Evolutionary conservation across 2,113 vertebrate genomes (phyloP), one percentile per base, ranked within the genome.

Genomic region (Hiodon tergisus): DNA sequence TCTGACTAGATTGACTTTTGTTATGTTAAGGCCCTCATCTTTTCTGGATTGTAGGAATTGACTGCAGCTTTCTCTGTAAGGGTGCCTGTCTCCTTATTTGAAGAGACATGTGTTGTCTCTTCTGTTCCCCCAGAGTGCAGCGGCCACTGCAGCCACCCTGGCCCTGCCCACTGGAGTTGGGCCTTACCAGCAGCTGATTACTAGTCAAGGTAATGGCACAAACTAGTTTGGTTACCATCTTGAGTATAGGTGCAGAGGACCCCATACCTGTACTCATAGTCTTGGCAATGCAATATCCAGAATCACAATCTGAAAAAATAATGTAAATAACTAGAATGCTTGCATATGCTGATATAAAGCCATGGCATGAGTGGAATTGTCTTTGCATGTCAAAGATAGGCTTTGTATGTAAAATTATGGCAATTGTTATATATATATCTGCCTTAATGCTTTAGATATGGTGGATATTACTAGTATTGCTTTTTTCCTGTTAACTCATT

Each of bases 161-260:
- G 96, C 96, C 71, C 86, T 98, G 73, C 95, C 96, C n/a, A 92
- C 95, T 69, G 96, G 96, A 0, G 94, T 98, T 79, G 90, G 93
- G 78, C 95, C 95, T 53, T 94, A 96, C 87, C 97, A 96, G 79
- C 96, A 98, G 85, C 89, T 99, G 82, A 77, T 99, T 83, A 97
- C 96, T 76, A 95, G 91, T 87, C 94, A 95, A 90, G 96, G 97
- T 98, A 88, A 84, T 14, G 5, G 57, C 6, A 50, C 47, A 8
- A 31, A 0, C 46, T 46, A 59, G 31, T 31, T 47, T 9, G 0
- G 55, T 9, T 3, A 59, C 58, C 31, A 31, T 31, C 31, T 31
- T 31, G 31, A 59, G 3, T 8, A 59, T 59, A 9, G 14, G 3
- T 8, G 14, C 58, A 59, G 4, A 59, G 9, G 8, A 59, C 14